These are phyloP conservation scores for Mycalesis mineus DNA, from an alignment of 2,888 invertebrate genomes.

Conservation along the genomic window DNA sequence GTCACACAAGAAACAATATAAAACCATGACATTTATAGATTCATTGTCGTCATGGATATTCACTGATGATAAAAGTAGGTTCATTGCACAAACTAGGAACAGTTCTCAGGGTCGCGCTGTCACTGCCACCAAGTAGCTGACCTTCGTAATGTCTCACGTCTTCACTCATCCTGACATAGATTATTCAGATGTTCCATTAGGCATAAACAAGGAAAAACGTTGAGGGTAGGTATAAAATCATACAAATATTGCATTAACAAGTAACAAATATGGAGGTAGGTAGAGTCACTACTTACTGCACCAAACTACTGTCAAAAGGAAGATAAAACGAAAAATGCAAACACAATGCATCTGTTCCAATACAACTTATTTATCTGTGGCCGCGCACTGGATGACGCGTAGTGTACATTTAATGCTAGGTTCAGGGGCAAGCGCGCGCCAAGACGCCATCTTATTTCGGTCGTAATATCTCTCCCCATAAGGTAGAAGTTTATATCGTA, in stretches of 20 bases:
- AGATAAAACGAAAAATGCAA: too few relatives aligned
- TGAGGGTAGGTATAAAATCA: too few relatives aligned
- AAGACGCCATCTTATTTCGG: constrained; percentile 58
- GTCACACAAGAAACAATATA: too few relatives aligned
- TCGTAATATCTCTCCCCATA: constrained; percentile 47
- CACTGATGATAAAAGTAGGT: constrained; percentile 7
- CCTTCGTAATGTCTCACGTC: constrained; percentile 56
- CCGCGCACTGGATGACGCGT: constrained; percentile 50
- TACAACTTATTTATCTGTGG: constrained; percentile 34
- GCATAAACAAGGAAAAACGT: too few relatives aligned
- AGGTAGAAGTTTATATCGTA: too few relatives aligned
- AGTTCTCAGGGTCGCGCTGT: constrained; percentile 38
- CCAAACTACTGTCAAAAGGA: too few relatives aligned
- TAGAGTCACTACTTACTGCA: too few relatives aligned
- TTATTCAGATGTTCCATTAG: constrained; percentile 24
- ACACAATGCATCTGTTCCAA: neutral
- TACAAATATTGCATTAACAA: too few relatives aligned
- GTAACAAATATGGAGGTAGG: too few relatives aligned
- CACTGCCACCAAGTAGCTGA: constrained; percentile 43
- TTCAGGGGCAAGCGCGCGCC: constrained; percentile 62
- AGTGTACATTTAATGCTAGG: constrained; percentile 72
- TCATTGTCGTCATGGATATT: too few relatives aligned
- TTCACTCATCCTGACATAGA: constrained; percentile 34
- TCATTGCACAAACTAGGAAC: constrained; percentile 35
- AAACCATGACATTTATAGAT: too few relatives aligned